These are phyloP conservation scores for Nothura maculosa DNA, from an alignment of 2,797 vertebrate species.

Conservation along the genomic window DNA sequence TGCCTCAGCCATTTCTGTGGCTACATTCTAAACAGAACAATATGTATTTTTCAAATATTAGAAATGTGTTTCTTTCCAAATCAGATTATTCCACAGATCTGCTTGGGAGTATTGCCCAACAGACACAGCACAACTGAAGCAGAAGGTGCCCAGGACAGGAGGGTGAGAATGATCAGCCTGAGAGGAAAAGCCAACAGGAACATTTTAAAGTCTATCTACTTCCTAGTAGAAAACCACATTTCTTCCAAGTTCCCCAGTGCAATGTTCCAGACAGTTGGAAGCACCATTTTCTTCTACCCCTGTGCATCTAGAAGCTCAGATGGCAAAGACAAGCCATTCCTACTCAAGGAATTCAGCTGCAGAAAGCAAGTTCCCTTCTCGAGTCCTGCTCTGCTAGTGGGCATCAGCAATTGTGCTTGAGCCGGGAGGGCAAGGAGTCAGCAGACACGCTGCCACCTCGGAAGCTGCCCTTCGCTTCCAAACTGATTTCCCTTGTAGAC, in stretches of 20 bases:
- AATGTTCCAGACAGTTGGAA: background rate
- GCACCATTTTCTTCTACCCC: background rate
- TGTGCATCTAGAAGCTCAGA: background rate
- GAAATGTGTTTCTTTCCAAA: constrained; percentile 48
- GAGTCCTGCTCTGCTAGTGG: background rate
- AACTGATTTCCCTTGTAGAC: background rate
- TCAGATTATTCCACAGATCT: background rate
- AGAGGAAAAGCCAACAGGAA: background rate
- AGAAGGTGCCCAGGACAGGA: background rate
- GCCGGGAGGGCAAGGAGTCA: background rate
- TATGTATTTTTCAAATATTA: background rate
- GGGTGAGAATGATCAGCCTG: background rate
- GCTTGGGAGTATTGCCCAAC: background rate
- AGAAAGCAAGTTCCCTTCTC: background rate
- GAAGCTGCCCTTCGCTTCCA: background rate
- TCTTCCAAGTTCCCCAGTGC: background rate
- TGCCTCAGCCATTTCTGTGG: background rate
- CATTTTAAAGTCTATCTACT: background rate
- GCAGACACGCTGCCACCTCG: background rate
- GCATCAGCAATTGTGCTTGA: background rate
- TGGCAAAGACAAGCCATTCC: background rate
- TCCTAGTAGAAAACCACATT: background rate
- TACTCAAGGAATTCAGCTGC: background rate
- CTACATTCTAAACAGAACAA: background rate
- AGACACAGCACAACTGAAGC: background rate